Evolutionary conservation across 2,113 vertebrate genomes (phyloP), one percentile per base, ranked within the genome.

Genomic region (Lepisosteus oculatus): DNA sequence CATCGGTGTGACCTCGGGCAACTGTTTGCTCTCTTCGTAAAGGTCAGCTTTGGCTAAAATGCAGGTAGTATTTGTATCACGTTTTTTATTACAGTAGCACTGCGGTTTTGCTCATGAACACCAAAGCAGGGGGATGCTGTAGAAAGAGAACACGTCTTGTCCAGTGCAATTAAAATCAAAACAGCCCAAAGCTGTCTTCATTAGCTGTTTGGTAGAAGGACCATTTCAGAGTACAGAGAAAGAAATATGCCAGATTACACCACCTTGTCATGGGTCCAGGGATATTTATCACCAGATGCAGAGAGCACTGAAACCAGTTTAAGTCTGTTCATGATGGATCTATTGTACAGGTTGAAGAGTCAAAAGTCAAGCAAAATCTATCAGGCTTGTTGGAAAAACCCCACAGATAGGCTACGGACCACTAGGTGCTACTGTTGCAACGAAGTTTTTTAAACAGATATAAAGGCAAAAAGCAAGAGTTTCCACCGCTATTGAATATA

Each of bases 221-320:
- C 29, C 29, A 61, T 55, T 61, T 43, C 14, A 67, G 64, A 72
- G 55, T 72, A 47, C 61, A 67, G 67, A 44, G 43, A 29, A 29
- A 29, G 29, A 29, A 29, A 51, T 9, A 9, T 5, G 2, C 5
- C 47, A 9, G 47, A 51, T 51, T 9, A 2, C 9, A 61, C 59
- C 17, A 4, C 59, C 59, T n/a, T 61, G 59, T 29, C 59, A 61
- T 61, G 59, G 59, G 13, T 14, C 59, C 59, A 61, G 4, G 6
- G 17, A 51, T 5, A n/a, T 13, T 61, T 29, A 29, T n/a, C 14
- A 14, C 59, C 59, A 61, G 59, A n/a, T 14, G 59, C 17, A 61
- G 4, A 61, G 29, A 29, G 29, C 13, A 29, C 3, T 6, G 13
- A 61, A 61, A 14, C 13, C 59, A 5, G 59, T 6, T 4, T 6